These are phyloP conservation scores for Hylia prasina DNA, from an alignment of 2,113 vertebrate genomes.

Conservation along the genomic window DNA sequence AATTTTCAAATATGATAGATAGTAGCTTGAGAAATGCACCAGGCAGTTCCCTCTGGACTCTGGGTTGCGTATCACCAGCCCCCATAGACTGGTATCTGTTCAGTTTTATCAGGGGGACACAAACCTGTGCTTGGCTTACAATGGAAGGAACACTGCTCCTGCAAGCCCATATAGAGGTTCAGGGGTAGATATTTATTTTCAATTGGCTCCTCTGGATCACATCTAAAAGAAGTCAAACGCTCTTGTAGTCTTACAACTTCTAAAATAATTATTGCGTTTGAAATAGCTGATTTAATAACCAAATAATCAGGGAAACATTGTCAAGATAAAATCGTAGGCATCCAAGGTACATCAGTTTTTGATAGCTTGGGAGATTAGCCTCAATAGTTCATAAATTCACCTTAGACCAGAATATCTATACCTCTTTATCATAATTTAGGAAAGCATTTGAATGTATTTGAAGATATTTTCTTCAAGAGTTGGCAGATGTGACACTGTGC, in stretches of 20 bases:
- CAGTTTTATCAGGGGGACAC: background rate
- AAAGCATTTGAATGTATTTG: background rate
- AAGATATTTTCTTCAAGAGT: background rate
- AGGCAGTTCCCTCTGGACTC: background rate
- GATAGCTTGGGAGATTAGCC: background rate
- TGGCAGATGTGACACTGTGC: background rate
- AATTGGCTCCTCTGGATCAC: background rate
- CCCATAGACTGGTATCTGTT: background rate
- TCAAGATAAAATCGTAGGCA: background rate
- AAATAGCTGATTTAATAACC: background rate
- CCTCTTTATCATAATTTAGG: background rate
- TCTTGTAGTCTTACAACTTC: background rate
- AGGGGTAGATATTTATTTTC: background rate
- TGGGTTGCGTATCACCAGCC: background rate
- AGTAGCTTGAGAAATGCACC: background rate
- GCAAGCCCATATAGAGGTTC: background rate
- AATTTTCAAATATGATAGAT: background rate
- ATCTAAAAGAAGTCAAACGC: background rate
- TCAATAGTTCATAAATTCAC: background rate
- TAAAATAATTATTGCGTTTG: background rate
- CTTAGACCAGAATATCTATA: background rate
- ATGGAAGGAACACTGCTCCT: background rate
- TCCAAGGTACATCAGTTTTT: background rate
- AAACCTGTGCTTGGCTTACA: background rate
- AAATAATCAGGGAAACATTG: background rate